Percentiles rank a stretch among this genome's conserved stretches.
Evolutionary conservation across 2,797 vertebrate species (phyloP).

Genomic region (Myotis pilosus): DNA sequence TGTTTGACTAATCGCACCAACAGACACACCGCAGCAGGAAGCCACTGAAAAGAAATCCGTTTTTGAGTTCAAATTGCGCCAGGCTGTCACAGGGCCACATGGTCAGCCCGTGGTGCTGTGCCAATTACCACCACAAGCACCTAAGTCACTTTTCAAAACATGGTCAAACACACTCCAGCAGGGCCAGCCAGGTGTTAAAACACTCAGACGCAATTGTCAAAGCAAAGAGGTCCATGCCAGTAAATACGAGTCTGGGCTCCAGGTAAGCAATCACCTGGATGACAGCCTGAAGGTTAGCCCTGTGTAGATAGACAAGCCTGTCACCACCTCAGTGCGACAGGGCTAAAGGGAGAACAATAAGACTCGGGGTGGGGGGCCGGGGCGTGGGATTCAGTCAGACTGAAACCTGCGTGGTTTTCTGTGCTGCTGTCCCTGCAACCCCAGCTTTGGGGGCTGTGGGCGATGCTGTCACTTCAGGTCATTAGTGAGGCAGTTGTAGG

Average conservation of each 20-base stretch:
- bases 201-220: slow-evolving; percentile 42
- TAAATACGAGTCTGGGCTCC: slow-evolving; percentile 12
- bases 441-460: background rate
- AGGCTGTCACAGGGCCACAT: background rate
- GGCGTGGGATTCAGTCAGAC: background rate
- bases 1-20: background rate
- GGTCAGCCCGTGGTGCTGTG: background rate
- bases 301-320: background rate
- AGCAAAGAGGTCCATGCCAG: slow-evolving; percentile 42
- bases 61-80: background rate
- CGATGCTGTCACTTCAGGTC: background rate
- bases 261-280: slow-evolving; percentile 25
- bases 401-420: slow-evolving; percentile 46
- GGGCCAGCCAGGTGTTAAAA: slow-evolving; percentile 57
- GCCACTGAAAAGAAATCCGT: slow-evolving; percentile 10
- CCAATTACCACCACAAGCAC: slow-evolving; percentile 28
- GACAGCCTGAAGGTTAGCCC: slow-evolving; percentile 34
- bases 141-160: slow-evolving; percentile 66
- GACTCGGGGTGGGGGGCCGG: background rate
- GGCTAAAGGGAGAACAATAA: background rate
- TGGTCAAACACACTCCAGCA: slow-evolving; percentile 12
- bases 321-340: background rate
- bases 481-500: background rate
- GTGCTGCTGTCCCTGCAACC: background rate
- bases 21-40: background rate